These are phyloP conservation scores for Oreochromis aureus DNA, from an alignment of 2,113 vertebrate genomes.

Conservation along the genomic window DNA sequence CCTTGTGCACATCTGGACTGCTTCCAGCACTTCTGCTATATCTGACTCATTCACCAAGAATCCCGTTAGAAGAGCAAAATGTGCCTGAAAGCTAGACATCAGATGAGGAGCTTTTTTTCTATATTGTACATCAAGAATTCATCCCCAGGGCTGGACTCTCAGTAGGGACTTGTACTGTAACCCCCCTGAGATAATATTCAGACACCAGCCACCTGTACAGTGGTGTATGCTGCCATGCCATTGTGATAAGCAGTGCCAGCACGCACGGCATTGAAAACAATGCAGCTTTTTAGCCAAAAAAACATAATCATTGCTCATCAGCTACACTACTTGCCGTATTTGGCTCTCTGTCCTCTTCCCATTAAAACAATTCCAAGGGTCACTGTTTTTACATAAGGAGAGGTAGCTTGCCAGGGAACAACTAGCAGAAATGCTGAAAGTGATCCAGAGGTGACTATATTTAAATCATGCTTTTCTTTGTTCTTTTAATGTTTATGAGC, in stretches of 20 bases:
- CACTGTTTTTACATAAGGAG: background rate
- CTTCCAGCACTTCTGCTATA: background rate
- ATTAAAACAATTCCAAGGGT: background rate
- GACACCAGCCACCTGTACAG: background rate
- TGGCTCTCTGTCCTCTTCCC: background rate
- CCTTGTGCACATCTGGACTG: background rate
- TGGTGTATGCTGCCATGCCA: background rate
- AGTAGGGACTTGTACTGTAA: background rate
- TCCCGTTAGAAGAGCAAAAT: background rate
- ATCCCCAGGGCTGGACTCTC: background rate
- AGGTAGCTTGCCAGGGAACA: background rate
- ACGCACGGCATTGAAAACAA: background rate
- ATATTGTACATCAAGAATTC: background rate
- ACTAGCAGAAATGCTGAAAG: background rate
- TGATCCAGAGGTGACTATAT: background rate
- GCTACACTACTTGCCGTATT: background rate
- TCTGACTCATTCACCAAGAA: background rate
- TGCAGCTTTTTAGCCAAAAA: background rate
- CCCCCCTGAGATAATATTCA: background rate
- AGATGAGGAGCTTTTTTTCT: background rate
- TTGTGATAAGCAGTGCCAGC: background rate
- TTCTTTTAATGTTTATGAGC: background rate
- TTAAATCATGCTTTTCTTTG: background rate
- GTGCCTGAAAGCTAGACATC: background rate
- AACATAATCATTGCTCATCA: background rate